Evolutionary conservation across 2,888 invertebrate genomes (phyloP), one percentile per base, ranked within the genome.

Genomic region (Theretra japonica): DNA sequence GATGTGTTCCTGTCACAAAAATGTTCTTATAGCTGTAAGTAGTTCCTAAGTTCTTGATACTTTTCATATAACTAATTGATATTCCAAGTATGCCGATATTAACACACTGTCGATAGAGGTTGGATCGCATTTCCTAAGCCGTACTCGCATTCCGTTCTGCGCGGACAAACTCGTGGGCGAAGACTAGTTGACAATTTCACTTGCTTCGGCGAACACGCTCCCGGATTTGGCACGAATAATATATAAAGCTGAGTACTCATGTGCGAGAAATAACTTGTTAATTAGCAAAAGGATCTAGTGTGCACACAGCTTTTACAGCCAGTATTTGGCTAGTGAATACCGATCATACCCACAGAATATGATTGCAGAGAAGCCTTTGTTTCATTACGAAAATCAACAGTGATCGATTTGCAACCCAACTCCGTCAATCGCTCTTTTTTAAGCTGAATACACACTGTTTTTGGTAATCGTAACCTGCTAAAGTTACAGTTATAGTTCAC

Each of bases 141-240:
- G 4, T 41, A 65, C 41, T 65, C 65, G 23, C 41, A 41, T 53
- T 53, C 53, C 53, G 4, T n/a, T 53, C 53, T 53, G 41, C 48
- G 41, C 41, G 33, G 48, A 41, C 65, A 65, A 48, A 65, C 65
- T 65, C 23, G 65, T 65, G 65, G 65, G 65, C 65, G 65, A 65
- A n/a, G 65, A 23, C 65, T 65, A 65, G 65, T 65, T 65, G 65
- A 65, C 65, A 65, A 65, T 65, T 65, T 65, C 65, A 65, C 65
- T 48, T 65, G 65, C 41, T 65, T 65, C 65, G 48, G 48, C 48
- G 48, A 65, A 65, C 65, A 6, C 65, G 65, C 41, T 65, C 65
- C 65, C 65, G 65, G 65, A 65, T 65, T 65, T 65, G 65, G 41
- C 65, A 65, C 65, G 65, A 65, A 65, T 65, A 65, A 65, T 48